Conservation (phyloP, 2,113 vertebrate species). For the Noctilio leporinus region DNA sequence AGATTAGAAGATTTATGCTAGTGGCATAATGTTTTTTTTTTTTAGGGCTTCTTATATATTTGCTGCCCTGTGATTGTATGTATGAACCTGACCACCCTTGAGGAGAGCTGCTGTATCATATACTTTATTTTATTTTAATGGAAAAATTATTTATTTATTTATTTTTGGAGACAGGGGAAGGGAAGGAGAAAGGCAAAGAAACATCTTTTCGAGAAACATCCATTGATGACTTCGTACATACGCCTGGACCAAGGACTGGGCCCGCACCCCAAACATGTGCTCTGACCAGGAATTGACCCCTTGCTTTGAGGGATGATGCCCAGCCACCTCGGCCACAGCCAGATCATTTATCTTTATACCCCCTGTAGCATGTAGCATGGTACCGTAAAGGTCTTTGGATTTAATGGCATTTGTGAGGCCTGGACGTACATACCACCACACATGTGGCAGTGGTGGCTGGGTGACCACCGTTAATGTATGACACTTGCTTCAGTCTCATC, state of each 20-base stretch:
- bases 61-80: neutral
- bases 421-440: neutral
- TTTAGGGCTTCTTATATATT: neutral
- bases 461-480: neutral
- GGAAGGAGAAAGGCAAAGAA: too few species aligned
- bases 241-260: too few species aligned
- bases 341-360: neutral
- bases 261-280: too few species aligned
- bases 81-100: neutral
- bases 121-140: neutral
- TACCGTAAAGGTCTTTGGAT: neutral
- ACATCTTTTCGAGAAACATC: too few species aligned
- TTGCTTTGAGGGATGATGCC: too few species aligned
- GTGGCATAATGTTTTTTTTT: neutral
- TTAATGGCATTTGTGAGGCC: neutral
- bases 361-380: neutral
- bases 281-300: too few species aligned
- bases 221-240: too few species aligned
- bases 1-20: neutral
- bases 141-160: too few species aligned
- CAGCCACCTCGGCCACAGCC: too few species aligned
- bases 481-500: fast-evolving
- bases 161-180: too few species aligned
- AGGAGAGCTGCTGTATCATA: neutral
- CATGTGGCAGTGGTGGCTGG: neutral